Conservation (phyloP, 2,797 vertebrate genomes). For the Amblyraja radiata region DNA sequence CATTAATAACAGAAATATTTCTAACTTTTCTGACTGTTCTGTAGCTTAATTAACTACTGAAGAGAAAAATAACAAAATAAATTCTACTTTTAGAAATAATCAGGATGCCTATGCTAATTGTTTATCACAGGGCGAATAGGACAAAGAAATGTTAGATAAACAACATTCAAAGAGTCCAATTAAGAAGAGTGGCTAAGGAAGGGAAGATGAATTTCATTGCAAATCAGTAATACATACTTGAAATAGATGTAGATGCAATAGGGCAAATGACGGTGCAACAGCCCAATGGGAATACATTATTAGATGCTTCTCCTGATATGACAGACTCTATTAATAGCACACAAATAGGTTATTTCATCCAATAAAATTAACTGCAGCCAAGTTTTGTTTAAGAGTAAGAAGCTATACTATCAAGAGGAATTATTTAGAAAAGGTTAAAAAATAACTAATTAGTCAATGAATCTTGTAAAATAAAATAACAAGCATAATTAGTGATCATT, state of each 20-base stretch:
- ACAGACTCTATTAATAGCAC: background rate
- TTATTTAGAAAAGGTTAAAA: background rate
- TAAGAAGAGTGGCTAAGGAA: background rate
- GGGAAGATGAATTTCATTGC: background rate
- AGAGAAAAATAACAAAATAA: background rate
- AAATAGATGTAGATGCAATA: background rate
- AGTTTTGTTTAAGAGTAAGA: background rate
- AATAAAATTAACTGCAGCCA: background rate
- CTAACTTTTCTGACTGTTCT: background rate
- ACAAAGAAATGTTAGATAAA: background rate
- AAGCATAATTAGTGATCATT: background rate
- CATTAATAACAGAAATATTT: background rate
- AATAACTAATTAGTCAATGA: background rate
- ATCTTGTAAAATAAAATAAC: background rate
- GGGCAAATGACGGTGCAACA: background rate
- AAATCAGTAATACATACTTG: conserved; percentile 9
- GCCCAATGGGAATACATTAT: background rate
- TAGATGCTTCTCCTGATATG: background rate
- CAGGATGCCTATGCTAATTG: background rate
- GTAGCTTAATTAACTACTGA: background rate
- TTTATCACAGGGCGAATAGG: background rate
- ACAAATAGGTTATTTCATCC: background rate
- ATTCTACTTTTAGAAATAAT: background rate
- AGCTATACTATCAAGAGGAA: background rate
- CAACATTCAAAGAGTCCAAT: background rate